phyloP scores from a whole-genome alignment of 2,797 vertebrate species.

The Urophycis tenuis region DNA sequence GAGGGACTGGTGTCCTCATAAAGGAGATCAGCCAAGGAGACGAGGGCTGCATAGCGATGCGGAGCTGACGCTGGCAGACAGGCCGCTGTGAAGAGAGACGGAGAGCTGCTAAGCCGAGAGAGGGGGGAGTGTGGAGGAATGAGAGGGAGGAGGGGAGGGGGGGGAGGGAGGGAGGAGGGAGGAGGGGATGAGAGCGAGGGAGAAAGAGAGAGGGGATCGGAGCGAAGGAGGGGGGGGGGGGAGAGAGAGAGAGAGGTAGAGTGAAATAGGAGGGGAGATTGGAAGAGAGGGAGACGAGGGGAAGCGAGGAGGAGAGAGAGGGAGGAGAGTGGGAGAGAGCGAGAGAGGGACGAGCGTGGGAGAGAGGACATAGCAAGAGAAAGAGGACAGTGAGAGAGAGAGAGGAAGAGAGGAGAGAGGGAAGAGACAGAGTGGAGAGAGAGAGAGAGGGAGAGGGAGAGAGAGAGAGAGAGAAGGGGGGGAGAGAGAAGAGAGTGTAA shows the following conservation, averaged over 20 bases:
- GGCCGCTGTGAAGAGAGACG: not conserved
- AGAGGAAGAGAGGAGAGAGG: not conserved
- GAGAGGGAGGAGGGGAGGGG: not conserved
- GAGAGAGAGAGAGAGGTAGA: not conserved
- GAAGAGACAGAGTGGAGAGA: not conserved
- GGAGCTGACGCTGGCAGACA: not conserved
- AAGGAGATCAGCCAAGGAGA: not conserved
- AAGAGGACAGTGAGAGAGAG: not conserved
- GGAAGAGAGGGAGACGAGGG: not conserved
- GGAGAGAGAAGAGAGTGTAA: conserved; percentile 26
- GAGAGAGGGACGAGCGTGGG: not conserved
- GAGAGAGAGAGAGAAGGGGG: not conserved
- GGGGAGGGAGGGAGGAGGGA: not conserved
- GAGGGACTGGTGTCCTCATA: not conserved
- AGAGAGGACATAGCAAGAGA: not conserved
- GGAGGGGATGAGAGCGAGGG: not conserved
- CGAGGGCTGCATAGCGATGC: not conserved
- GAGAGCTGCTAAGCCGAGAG: not conserved
- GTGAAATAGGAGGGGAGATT: too few relatives aligned
- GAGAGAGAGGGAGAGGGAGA: not conserved
- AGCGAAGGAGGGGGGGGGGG: not conserved
- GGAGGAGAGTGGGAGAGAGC: too few relatives aligned
- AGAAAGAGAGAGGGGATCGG: not conserved
- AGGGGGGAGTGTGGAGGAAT: not conserved
- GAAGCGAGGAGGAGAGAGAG: not conserved